A percentile compares a stretch with the other conserved stretches of the same genome.
These are phyloP conservation scores for Endomychus coccineus DNA, from an alignment of 2,888 invertebrate species.

Conservation along the genomic window DNA sequence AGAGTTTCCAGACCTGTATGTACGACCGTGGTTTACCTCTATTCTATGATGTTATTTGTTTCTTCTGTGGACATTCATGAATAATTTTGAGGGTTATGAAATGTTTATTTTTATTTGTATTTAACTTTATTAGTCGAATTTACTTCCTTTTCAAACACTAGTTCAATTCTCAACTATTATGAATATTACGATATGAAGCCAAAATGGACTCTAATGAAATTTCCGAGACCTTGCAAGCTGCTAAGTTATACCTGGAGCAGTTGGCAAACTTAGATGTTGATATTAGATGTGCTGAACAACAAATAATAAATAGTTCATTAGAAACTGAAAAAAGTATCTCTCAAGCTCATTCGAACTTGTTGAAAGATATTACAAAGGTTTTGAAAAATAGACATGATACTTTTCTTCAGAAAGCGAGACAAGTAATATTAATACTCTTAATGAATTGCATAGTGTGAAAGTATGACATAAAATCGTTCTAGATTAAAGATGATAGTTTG, in stretches of 20 bases:
- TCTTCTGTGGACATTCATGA: too few species aligned
- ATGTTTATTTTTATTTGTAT: too few species aligned
- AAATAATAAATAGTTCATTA: conserved; percentile 32
- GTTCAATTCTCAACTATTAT: too few species aligned
- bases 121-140: too few species aligned
- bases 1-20: too few species aligned
- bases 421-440: conserved; percentile 19
- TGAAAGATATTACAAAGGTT: conserved; percentile 25
- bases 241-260: conserved; percentile 31
- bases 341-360: conserved; percentile 31
- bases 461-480: conserved; percentile 13
- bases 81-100: too few species aligned
- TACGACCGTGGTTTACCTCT: too few species aligned
- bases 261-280: conserved; percentile 30
- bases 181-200: too few species aligned
- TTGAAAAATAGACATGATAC: conserved; percentile 29
- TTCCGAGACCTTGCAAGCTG: conserved; percentile 32
- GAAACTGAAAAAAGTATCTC: conserved; percentile 34
- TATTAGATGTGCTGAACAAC: conserved; percentile 31
- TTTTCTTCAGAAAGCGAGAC: conserved; percentile 28
- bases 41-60: too few species aligned
- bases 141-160: too few species aligned
- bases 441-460: not conserved
- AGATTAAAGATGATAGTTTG: conserved; percentile 37
- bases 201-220: conserved; percentile 31